Base-by-base conservation (phyloP, 2,888 invertebrate genomes). In the Chaetogeoica ovagalla region DNA sequence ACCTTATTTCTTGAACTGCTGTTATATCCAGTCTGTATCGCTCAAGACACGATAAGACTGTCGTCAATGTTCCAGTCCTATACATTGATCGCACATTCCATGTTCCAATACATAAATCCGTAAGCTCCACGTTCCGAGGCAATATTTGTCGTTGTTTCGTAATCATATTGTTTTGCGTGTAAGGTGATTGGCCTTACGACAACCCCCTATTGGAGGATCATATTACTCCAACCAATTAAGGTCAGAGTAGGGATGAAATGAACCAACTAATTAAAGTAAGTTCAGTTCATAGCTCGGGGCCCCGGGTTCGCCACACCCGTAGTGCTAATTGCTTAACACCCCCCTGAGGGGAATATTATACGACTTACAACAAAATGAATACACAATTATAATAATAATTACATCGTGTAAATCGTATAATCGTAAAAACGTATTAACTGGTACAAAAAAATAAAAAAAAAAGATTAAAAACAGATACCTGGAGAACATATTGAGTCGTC, bases 201-300 rank as follows among this genome's bases (percentile, higher is more conserved):
- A 68, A 48, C 68, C 23, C 52, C 48, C 48, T 21, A 68, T 37
- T 66, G 43, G 66, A 66, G 66, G 5, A 48, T 8, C 43, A 39
- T 4, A 39, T 39, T 39, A 39, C 39, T 63, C 39, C 39, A 39
- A 39, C 39, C 39, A 39, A 39, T 39, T 39, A 39, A 39, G 39
- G 39, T 39, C 39, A 39, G 39, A 39, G 39, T 39, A 66, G 66
- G 66, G 8, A 39, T 43, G 66, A 43, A 43, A 43, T 66, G 43
- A 43, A 19, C 66, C 66, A 66, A 62, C 62, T 62, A 23, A 23
- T 23, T 9, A 62, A 62, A 62, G 62, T 39, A 39, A 39, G 39
- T 39, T 62, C 62, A 62, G 62, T 21, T 43, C 66, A n/a, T 66
- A 66, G 66, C 66, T 66, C 66, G n/a, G 66, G 66, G 66, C 66